Evolutionary conservation across 1,140 invertebrate genomes (phyloP), one percentile per base, ranked within the genome.

Genomic region (Zaprionus lachaisei): DNA sequence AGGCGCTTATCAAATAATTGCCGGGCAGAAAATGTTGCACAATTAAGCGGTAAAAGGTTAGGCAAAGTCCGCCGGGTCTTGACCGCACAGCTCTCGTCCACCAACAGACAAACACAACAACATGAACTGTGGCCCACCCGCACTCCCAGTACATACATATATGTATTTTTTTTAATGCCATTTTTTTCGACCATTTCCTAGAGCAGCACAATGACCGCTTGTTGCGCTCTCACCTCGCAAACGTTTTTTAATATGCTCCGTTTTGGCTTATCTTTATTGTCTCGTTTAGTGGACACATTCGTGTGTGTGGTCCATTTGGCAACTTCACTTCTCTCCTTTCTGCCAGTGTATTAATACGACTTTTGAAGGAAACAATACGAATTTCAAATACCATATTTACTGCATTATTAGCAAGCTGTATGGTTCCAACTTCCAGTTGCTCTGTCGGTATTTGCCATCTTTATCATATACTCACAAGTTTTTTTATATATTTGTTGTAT

Each of bases 1-100:
- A 87, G 73, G 73, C 80, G 76, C 83, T 92, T 92, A 92, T 92
- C 91, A 92, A 92, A 92, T 92, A 92, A 92, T 92, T 92, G 87
- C 79, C 82, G 80, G 77, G 72, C 81, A 83, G 81, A 80, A 79
- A 91, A 92, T 77, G 83, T 77, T 81, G 72, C 79, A 90, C 91
- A 92, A 91, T 92, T 91, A 92, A 91, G 82, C 72, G 81, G 81
- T 74, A 77, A 83, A 80, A 77, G 72, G 78, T 75, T 75, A 79
- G 72, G 63, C 76, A 65, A 24, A 57, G 63, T 67, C 58, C 66
- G 31, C 24, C 34, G 20, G 20, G 63, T 20, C 44, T 56, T 77
- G 74, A 72, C 69, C 74, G 58, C 70, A 73, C 37, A 60, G 4
- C 73, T 37, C 6, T 15, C 22, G 17, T 5, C 62, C 37, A 60